Evolutionary conservation across 2,888 invertebrate species (phyloP), one percentile per base, ranked within the genome.

Genomic region (Tiphia femorata): DNA sequence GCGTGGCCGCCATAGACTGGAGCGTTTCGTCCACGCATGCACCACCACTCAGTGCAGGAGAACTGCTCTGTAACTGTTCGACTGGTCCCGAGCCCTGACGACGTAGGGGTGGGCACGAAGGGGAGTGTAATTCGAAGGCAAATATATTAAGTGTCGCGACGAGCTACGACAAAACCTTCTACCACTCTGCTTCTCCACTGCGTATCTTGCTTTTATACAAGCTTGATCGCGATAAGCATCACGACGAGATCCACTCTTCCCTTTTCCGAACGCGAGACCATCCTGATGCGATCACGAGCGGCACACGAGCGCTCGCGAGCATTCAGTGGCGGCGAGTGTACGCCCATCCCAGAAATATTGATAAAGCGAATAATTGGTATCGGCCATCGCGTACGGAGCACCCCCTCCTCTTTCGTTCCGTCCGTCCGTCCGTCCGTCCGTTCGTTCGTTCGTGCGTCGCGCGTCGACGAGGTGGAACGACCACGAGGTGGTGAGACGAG

Each of bases 121-220:
- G 42, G 50, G 66, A 64, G 66, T 64, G 75, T 78, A 78, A 77
- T 75, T 76, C 75, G 68, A 77, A 76, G 72, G 72, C 75, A 76
- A 75, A 78, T 76, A 75, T 73, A 79, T 76, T 71, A 75, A 68
- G 63, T 71, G 63, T 67, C 67, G 68, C 70, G n/a, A n/a, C n/a
- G n/a, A n/a, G n/a, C n/a, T n/a, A n/a, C n/a, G n/a, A n/a, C n/a
- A n/a, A n/a, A n/a, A n/a, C n/a, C n/a, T n/a, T n/a, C n/a, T n/a
- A n/a, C 64, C 64, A 52, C 67, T 54, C 62, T 62, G 59, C 59
- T 59, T 54, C 64, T 58, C 62, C 58, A 59, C 49, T 40, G 42
- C 64, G 21, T 25, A 41, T 38, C 58, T 58, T 56, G 40, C 59
- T 63, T 71, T 52, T 62, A 62, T 63, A 57, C 53, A 53, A 19